A percentile compares a stretch with the other conserved stretches of the same genome.
phyloP scores from a whole-genome alignment of 2,797 vertebrate species.

The Geotrypetes seraphini region DNA sequence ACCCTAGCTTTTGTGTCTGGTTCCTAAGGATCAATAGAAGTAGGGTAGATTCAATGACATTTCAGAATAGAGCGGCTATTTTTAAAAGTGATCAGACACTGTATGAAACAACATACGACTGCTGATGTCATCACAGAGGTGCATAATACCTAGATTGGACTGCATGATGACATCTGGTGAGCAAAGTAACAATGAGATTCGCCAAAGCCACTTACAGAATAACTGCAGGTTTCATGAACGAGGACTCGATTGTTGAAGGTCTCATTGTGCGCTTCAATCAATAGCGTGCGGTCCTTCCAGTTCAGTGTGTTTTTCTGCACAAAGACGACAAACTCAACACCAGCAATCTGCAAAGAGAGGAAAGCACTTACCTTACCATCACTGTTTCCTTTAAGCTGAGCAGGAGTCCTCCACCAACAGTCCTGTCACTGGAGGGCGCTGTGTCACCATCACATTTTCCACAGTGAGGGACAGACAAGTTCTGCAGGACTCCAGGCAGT shows the following conservation, averaged over 20 bases:
- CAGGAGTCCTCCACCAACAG: too few species aligned
- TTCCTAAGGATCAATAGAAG: constrained; percentile 12
- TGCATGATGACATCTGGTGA: too few species aligned
- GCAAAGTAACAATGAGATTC: too few species aligned
- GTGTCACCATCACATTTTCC: too few species aligned
- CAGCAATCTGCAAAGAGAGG: constrained; percentile 48
- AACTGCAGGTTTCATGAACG: constrained; percentile 61
- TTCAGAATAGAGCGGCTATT: constrained; percentile 6
- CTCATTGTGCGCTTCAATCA: constrained; percentile 64
- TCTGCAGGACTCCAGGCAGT: too few species aligned
- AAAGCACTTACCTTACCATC: background rate
- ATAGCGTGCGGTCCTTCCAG: constrained; percentile 61
- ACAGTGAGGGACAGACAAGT: too few species aligned
- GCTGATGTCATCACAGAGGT: too few species aligned
- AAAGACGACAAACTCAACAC: constrained; percentile 64
- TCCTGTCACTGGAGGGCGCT: too few species aligned
- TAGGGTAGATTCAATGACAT: constrained; percentile 10
- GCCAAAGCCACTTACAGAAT: constrained; percentile 61
- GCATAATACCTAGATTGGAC: too few species aligned
- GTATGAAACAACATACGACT: background rate
- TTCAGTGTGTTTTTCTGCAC: constrained; percentile 65
- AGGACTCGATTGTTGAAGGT: constrained; percentile 63
- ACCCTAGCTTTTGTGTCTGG: constrained; percentile 17
- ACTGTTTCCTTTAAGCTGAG: too few species aligned
- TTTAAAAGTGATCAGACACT: background rate